Evolutionary conservation across 1,140 invertebrate genomes (phyloP), one percentile per base, ranked within the genome.

Genomic region (Pygmarrhopalites habei): DNA sequence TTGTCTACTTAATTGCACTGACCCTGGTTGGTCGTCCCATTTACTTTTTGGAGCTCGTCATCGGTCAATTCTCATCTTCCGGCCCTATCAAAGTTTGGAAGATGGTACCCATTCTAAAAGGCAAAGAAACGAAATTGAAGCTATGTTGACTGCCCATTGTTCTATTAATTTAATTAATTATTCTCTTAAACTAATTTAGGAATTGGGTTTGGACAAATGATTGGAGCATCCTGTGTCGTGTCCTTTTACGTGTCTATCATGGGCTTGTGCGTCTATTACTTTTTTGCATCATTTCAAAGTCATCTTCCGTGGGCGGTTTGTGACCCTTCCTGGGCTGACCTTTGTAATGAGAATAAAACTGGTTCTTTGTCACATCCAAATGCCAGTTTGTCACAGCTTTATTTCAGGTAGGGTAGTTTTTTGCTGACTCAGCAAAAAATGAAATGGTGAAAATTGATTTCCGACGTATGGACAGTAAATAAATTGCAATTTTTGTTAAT

Each of bases 1-100:
- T 83, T n/a, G 82, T 82, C 0, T 83, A 83, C 71, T 68, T 79
- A 49, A 75, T 83, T 17, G 77, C 79, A 35, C 77, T 83, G 66
- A 74, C 81, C n/a, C 71, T 82, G 30, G 76, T 82, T 57, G 80
- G 80, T n/a, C 76, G 78, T 60, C 79, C 79, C 0, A 72, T 78
- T 66, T 81, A 80, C 69, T 78, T 77, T 66, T 71, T 80, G 71
- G 78, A 81, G 64, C 66, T 80, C 23, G 21, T n/a, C 23, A 14
- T 85, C 35, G 80, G 81, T 25, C 81, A 82, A 72, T 83, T 79
- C 74, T 56, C 52, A 3, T 39, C 35, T 7, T 52, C 29, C 19
- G 65, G 65, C 10, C 65, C 62, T 56, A 53, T 65, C 0, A 67
- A 70, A 58, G 41, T 65, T 25, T 70, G 68, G 67, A 19, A 32